phyloP scores from a whole-genome alignment of 2,888 invertebrate genomes.

The Leucophenga maculata region DNA sequence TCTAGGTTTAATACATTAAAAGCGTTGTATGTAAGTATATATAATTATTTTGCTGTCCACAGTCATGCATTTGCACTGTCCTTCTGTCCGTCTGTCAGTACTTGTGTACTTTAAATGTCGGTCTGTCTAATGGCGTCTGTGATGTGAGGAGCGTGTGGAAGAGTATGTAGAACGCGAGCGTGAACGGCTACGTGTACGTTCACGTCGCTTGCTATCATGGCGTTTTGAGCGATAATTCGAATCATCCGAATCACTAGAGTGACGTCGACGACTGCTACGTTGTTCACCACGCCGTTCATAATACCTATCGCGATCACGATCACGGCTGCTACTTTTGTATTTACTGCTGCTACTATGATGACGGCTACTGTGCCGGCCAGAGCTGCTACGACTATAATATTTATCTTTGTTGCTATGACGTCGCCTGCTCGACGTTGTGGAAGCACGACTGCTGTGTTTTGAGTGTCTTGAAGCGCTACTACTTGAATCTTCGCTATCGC shows the following conservation, averaged over 20 bases:
- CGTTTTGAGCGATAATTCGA: conserved; percentile 45
- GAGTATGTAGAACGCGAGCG: conserved; percentile 63
- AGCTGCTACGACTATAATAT: neutral
- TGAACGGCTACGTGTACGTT: conserved; percentile 61
- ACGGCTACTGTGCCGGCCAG: conserved; percentile 30
- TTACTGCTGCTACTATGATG: conserved; percentile 39
- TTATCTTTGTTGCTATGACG: neutral
- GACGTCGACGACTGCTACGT: conserved; percentile 29
- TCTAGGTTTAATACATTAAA: too few relatives aligned
- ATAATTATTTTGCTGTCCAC: too few relatives aligned
- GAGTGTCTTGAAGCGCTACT: conserved; percentile 38
- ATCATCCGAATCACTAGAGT: conserved; percentile 58
- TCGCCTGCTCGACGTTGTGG: conserved; percentile 27
- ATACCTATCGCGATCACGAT: conserved; percentile 32
- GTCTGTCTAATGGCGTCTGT: conserved; percentile 25
- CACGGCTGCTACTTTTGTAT: conserved; percentile 23
- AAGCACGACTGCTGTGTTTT: conserved; percentile 41
- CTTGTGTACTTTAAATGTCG: too few relatives aligned
- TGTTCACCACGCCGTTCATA: conserved; percentile 27
- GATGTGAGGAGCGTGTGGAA: conserved; percentile 47
- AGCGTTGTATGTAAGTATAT: too few relatives aligned
- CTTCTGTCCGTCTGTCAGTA: too few relatives aligned
- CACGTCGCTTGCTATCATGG: conserved; percentile 45
- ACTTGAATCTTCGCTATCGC: neutral
- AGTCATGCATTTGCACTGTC: too few relatives aligned